These are phyloP conservation scores for Cheilosia urbana DNA, from an alignment of 2,888 invertebrate species.

Conservation along the genomic window DNA sequence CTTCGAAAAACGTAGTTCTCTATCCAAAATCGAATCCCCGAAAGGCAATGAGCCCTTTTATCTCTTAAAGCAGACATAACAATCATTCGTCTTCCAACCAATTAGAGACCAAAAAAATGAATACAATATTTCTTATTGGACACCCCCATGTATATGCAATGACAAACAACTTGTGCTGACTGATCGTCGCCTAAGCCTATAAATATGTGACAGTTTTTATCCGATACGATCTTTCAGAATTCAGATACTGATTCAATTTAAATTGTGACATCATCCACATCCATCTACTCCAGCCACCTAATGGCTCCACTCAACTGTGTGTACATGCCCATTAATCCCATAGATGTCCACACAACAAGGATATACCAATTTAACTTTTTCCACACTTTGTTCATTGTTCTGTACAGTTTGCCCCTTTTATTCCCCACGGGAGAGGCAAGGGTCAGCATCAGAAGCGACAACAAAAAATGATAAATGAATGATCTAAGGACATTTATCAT, in stretches of 20 bases:
- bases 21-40: too few relatives aligned
- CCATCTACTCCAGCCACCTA: background rate
- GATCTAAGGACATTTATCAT: constrained; percentile 65
- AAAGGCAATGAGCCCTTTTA: too few relatives aligned
- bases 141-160: background rate
- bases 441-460: background rate
- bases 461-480: constrained; percentile 61
- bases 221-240: background rate
- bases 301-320: constrained; percentile 23
- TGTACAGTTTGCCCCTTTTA: background rate
- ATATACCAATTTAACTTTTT: constrained; percentile 18
- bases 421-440: constrained; percentile 4
- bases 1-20: too few relatives aligned
- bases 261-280: background rate
- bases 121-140: too few relatives aligned
- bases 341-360: constrained; percentile 31
- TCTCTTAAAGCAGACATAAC: too few relatives aligned
- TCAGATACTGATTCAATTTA: background rate
- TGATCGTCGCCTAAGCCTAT: background rate
- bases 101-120: too few relatives aligned
- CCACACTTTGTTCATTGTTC: background rate
- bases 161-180: background rate
- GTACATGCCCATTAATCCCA: constrained; percentile 41
- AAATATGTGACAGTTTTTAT: background rate
- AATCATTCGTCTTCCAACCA: too few relatives aligned